Conservation (phyloP, 2,113 vertebrate species). For the Gymnobelideus leadbeateri region DNA sequence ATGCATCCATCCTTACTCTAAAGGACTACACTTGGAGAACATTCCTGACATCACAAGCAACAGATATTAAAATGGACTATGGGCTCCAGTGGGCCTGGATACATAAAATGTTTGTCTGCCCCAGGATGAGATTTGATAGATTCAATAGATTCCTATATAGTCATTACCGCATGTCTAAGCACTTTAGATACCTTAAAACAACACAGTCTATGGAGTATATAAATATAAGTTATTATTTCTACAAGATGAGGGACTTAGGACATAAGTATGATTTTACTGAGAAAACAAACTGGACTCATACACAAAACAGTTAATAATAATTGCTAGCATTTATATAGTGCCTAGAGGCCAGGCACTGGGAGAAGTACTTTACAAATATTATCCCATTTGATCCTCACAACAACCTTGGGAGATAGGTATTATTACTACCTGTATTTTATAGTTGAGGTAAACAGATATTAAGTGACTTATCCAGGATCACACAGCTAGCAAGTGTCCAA, state of each 20-base stretch:
- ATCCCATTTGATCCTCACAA: background rate
- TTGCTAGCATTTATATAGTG: background rate
- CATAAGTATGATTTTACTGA: background rate
- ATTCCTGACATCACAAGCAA: background rate
- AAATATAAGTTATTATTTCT: background rate
- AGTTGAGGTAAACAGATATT: background rate
- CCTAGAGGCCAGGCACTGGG: background rate
- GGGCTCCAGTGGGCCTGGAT: background rate
- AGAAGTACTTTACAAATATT: background rate
- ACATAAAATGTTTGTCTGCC: background rate
- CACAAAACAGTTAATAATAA: background rate
- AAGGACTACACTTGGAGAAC: background rate
- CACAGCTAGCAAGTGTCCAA: background rate
- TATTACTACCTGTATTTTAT: background rate
- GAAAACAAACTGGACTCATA: background rate
- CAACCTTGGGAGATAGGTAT: background rate
- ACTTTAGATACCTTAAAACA: background rate
- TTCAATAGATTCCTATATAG: too few species aligned
- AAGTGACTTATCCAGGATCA: background rate
- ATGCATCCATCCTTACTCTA: background rate
- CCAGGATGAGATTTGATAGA: too few species aligned
- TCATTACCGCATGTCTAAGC: background rate
- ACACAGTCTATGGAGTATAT: background rate
- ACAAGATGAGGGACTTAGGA: background rate
- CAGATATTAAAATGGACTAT: background rate